These are phyloP conservation scores for Alcedo atthis DNA, from an alignment of 2,797 vertebrate species.

Conservation along the genomic window DNA sequence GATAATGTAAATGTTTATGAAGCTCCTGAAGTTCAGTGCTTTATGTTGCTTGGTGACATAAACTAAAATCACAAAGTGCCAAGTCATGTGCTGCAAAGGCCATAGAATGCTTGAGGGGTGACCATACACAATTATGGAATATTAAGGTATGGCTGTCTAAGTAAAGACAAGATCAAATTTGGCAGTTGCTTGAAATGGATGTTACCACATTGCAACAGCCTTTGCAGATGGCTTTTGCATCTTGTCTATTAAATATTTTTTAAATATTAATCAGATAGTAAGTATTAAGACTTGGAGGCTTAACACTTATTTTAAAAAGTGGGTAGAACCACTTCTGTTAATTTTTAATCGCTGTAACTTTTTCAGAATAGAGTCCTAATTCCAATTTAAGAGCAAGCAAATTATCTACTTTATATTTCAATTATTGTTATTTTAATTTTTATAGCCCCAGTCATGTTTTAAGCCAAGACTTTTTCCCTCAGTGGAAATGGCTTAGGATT, in stretches of 20 bases:
- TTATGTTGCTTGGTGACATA: too few relatives aligned
- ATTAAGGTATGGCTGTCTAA: too few relatives aligned
- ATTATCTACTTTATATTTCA: not conserved
- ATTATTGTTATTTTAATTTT: not conserved
- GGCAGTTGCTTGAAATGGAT: too few relatives aligned
- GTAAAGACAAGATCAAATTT: too few relatives aligned
- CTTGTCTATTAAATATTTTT: not conserved
- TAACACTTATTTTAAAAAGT: not conserved
- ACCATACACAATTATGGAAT: too few relatives aligned
- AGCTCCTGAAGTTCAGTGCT: too few relatives aligned
- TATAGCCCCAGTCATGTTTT: not conserved
- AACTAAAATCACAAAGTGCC: too few relatives aligned
- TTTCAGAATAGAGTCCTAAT: not conserved
- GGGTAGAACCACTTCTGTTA: not conserved
- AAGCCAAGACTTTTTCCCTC: not conserved
- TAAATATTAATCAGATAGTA: not conserved
- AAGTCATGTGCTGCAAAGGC: too few relatives aligned
- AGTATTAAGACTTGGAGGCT: not conserved
- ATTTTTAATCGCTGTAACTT: not conserved
- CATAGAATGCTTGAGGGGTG: too few relatives aligned
- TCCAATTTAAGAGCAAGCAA: not conserved
- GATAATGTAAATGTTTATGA: too few relatives aligned
- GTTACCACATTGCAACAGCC: too few relatives aligned
- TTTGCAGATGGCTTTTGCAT: too few relatives aligned
- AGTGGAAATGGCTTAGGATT: not conserved